phyloP scores from a whole-genome alignment of 2,113 vertebrate species.

The Thymallus thymallus region DNA sequence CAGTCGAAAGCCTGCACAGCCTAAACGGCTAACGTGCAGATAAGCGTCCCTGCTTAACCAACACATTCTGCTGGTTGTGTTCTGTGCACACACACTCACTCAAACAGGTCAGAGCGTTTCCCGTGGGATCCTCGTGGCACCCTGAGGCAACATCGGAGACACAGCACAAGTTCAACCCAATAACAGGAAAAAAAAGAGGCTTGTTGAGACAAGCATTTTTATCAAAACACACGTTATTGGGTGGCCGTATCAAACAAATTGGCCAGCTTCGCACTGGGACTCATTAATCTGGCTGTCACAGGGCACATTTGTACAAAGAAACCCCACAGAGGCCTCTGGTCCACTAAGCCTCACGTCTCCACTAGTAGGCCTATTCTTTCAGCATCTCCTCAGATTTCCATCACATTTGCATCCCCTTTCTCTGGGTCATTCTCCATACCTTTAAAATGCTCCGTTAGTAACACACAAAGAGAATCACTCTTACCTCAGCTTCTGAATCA shows the following conservation, averaged over 20 bases:
- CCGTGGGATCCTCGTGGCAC: neutral
- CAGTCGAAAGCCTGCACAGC: neutral
- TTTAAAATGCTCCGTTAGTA: neutral
- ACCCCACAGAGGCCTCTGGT: neutral
- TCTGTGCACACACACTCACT: neutral
- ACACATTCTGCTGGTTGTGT: neutral
- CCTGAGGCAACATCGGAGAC: neutral
- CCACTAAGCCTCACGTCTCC: neutral
- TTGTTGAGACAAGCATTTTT: neutral
- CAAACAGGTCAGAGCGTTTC: slow-evolving; percentile 1
- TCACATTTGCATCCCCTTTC: neutral
- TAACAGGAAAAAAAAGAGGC: neutral
- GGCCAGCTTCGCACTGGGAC: neutral
- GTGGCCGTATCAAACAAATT: neutral
- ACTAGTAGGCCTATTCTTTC: too few relatives aligned
- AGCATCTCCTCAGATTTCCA: neutral
- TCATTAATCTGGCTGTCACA: slow-evolving; percentile 2
- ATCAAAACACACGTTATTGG: neutral
- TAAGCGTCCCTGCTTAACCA: neutral
- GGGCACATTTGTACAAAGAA: neutral
- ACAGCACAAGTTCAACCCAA: neutral
- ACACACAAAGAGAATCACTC: neutral
- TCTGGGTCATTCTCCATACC: neutral
- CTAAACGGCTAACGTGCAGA: neutral
- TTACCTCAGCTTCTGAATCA: neutral